Evolutionary conservation across 64 coral and sea anemone genomes (phyloP), one percentile per base, ranked within the genome.

Genomic region (Dendrophyllia cribrosa): DNA sequence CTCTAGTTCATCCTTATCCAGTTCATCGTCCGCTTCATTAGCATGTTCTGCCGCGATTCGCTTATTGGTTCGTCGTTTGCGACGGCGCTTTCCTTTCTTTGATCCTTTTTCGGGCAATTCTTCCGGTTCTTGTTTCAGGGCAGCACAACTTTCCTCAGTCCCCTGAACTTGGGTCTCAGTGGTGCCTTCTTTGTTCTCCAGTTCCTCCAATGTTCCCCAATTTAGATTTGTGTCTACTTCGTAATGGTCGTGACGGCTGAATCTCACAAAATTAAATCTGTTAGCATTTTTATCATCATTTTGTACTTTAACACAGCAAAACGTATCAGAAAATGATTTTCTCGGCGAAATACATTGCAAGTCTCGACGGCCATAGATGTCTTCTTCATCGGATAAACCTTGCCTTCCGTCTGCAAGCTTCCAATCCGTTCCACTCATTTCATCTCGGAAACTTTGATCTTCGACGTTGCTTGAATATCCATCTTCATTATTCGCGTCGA

Each of bases 331-430:
- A 4, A 21, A 8, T 21, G 47, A 46, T 68, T 44, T 84, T 50
- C 22, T 84, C 7, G 43, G 44, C 19, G 44, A 46, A 19, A 44
- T 23, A 6, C 43, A 59, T 45, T 84, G 80, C 20, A 65, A 51
- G 17, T 84, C 80, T 67, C 43, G 59, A 17, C 80, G 80, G 10
- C 80, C 80, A 44, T 50, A 48, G 2, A 24, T 20, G 9, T 52
- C n/a, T 84, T 67, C 80, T 6, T 51, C 80, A 20, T 84, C 80
- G 6, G 80, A 84, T 12, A 84, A 19, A 50, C 45, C 59, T 12
- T 67, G 6, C 24, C 62, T 60, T 68, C 58, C 62, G 19, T 62
- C 20, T 45, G 45, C 7, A 1, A 16, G 1, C 26, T 80, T 56
- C 55, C 11, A 44, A 13, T 4, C 26, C 10, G 51, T 56, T 5